A percentile compares a stretch with the other conserved stretches of the same genome.
These are phyloP conservation scores for Rhyzopertha dominica DNA, from an alignment of 1,140 invertebrate species.

Conservation along the genomic window DNA sequence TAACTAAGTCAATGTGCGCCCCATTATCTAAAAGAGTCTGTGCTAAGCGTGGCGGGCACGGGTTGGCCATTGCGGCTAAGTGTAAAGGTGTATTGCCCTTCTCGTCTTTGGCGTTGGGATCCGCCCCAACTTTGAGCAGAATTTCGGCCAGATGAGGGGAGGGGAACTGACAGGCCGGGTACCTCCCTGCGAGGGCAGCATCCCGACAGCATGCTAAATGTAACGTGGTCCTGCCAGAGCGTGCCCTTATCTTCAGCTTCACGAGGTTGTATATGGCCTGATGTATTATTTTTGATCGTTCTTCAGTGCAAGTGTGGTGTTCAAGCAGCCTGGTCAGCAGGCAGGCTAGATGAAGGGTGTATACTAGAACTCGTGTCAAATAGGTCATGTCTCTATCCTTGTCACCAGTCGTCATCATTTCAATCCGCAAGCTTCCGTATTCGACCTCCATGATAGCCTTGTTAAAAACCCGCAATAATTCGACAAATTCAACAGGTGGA, in stretches of 20 bases:
- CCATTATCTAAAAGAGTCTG: conserved; percentile 67
- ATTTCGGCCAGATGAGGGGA: conserved; percentile 68
- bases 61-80: conserved; percentile 60
- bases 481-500: conserved; percentile 71
- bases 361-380: conserved; percentile 78
- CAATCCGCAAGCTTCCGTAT: conserved; percentile 49
- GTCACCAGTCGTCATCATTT: conserved; percentile 57
- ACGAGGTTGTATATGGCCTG: conserved; percentile 68
- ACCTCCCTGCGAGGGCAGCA: conserved; percentile 56
- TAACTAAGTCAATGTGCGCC: conserved; percentile 83
- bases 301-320: conserved; percentile 49
- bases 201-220: conserved; percentile 71
- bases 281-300: conserved; percentile 54
- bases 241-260: conserved; percentile 63
- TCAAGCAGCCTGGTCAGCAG: conserved; percentile 63
- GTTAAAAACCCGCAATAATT: conserved; percentile 75
- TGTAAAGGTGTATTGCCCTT: conserved; percentile 81
- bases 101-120: conserved; percentile 68
- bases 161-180: conserved; percentile 72
- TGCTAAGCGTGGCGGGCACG: conserved; percentile 62
- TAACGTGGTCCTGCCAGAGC: conserved; percentile 68
- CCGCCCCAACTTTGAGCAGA: conserved; percentile 76
- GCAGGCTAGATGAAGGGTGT: conserved; percentile 76
- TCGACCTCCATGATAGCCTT: conserved; percentile 71
- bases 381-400: conserved; percentile 68